These are phyloP conservation scores for Oreochromis tanganicae DNA, from an alignment of 2,113 vertebrate species.

Conservation along the genomic window DNA sequence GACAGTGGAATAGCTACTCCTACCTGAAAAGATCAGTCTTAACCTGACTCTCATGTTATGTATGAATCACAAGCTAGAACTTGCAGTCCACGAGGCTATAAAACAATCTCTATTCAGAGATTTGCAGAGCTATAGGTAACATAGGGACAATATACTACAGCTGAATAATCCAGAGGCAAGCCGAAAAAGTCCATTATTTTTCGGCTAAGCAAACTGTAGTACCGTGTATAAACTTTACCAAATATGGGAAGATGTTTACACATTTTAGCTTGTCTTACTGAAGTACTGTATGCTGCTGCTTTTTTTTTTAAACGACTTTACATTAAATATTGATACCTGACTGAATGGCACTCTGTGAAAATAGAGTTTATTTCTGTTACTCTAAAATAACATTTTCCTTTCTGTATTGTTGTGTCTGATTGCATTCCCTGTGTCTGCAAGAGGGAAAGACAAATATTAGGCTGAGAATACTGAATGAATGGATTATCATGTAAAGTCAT, in stretches of 20 bases:
- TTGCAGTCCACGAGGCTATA: neutral
- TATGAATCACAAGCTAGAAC: neutral
- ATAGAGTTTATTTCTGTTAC: neutral
- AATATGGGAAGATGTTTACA: neutral
- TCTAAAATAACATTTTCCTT: neutral
- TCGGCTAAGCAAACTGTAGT: neutral
- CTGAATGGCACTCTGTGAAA: neutral
- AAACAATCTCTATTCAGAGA: neutral
- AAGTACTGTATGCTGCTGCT: neutral
- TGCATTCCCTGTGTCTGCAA: neutral
- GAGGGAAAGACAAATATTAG: neutral
- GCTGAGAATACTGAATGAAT: neutral
- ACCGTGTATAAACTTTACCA: neutral
- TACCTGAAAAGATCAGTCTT: neutral
- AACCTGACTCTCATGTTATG: neutral
- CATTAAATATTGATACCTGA: neutral
- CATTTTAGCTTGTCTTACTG: neutral
- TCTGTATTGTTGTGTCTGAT: neutral
- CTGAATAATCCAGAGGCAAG: neutral
- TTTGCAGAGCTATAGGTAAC: neutral
- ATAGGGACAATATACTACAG: neutral
- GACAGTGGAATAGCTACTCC: neutral
- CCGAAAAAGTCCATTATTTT: neutral
- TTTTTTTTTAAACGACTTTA: neutral
- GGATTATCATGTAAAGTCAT: neutral